A percentile compares a stretch with the other conserved stretches of the same genome.
Conservation (phyloP, 2,797 vertebrate genomes). For the Molothrus aeneus region DNA sequence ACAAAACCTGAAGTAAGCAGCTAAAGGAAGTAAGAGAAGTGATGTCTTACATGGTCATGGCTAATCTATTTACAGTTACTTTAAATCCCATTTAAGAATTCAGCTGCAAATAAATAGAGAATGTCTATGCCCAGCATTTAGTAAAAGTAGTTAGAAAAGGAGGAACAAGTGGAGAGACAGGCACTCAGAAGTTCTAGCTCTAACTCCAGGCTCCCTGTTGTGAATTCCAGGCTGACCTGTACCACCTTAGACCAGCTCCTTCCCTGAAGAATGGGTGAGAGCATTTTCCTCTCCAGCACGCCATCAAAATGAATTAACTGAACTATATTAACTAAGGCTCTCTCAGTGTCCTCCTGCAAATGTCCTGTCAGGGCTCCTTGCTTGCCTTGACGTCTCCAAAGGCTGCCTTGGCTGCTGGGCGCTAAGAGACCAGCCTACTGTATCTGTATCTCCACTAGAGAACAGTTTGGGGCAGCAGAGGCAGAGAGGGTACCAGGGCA, state of each 20-base stretch:
- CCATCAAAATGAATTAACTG: constrained; percentile 11
- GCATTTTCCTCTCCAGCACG: neutral
- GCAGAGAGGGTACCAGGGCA: neutral
- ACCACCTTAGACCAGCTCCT: neutral
- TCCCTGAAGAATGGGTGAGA: neutral
- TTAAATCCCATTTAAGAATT: constrained; percentile 12
- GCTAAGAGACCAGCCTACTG: neutral
- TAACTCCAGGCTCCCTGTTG: neutral
- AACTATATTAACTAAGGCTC: neutral
- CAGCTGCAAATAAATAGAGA: neutral
- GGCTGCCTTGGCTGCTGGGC: neutral
- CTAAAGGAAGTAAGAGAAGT: constrained; percentile 22
- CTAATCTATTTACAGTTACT: constrained; percentile 38
- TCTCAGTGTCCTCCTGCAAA: neutral
- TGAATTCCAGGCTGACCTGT: neutral
- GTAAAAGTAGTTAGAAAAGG: neutral
- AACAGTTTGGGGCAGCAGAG: neutral
- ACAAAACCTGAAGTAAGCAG: constrained; percentile 23
- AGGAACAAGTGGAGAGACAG: neutral
- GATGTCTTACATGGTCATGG: neutral
- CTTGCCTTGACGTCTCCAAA: neutral
- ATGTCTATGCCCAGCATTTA: neutral
- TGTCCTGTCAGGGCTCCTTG: neutral
- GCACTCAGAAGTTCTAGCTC: neutral
- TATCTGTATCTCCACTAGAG: neutral